phyloP scores from a whole-genome alignment of 1,140 invertebrate genomes.

The Stegodyphus mimosarum region DNA sequence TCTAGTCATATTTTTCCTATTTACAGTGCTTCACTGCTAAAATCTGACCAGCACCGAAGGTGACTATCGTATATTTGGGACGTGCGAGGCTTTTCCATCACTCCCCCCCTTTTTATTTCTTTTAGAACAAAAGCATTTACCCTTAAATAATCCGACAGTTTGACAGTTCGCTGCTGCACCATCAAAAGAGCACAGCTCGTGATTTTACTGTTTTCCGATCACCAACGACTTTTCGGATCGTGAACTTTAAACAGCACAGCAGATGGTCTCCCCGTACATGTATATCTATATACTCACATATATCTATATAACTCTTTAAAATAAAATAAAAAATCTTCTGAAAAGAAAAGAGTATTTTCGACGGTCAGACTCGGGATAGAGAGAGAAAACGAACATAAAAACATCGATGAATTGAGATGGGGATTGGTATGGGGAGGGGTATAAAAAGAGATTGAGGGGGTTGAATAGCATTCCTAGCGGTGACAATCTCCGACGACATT shows the following conservation, averaged over 20 bases:
- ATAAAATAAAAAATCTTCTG: not conserved
- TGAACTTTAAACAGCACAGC: constrained; percentile 23
- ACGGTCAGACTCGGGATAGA: not conserved
- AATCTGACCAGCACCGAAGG: too few relatives aligned
- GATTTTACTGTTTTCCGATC: not conserved
- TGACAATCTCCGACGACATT: constrained; percentile 56
- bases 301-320: constrained; percentile 13
- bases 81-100: too few relatives aligned
- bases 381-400: constrained; percentile 8
- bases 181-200: too few relatives aligned
- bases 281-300: constrained; percentile 2
- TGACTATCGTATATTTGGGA: too few relatives aligned
- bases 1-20: too few relatives aligned
- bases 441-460: not conserved
- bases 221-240: constrained; percentile 5
- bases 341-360: not conserved
- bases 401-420: constrained; percentile 56
- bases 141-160: constrained; percentile 50
- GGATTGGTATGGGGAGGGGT: constrained; percentile 7
- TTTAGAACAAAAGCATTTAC: too few relatives aligned
- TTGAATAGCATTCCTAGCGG: constrained; percentile 40
- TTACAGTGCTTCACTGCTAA: too few relatives aligned
- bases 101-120: too few relatives aligned
- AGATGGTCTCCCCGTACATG: not conserved
- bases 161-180: constrained; percentile 3